Base-by-base conservation (phyloP, 2,113 vertebrate genomes). In the Poicephalus gulielmi region DNA sequence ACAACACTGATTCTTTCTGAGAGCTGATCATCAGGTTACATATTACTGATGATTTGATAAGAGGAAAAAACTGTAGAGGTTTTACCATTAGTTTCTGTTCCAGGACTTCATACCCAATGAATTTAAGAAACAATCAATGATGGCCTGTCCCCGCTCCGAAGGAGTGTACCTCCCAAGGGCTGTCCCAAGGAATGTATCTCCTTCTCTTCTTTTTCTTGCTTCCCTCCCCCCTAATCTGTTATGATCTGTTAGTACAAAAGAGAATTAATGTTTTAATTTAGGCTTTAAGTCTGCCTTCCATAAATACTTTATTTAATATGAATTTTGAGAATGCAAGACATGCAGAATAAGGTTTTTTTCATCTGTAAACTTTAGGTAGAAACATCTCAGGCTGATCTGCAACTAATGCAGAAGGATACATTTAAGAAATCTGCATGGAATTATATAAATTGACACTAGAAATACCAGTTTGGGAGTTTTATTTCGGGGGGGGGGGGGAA, bases 251-350 rank as follows among this genome's bases (percentile, higher is more conserved):
- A 78, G 35, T 19, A 57, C 33, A 75, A 64, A 64, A 59, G 16
- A 88, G 37, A 96, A 90, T 81, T 41, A 90, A 84, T 49, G 31
- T 52, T 78, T 77, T 76, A 84, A 82, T 92, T 93, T 84, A 88
- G 31, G 6, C 23, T 80, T 90, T 83, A 47, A 67, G 39, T 6
- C 18, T 93, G 69, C 33, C 44, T 95, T 92, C 78, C 33, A 75
- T 92, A 68, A 93, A 81, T 92, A 86, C 35, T 75, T 86, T 68
- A 86, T 55, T 75, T 43, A 86, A 71, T 81, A 28, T 35, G 55
- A 75, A 86, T 88, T 93, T 75, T 24, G 74, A 39, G 52, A 92
- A 83, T 68, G 46, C 60, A 92, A 60, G 53, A 67, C 77, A 74
- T 44, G 43, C 33, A 60, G 39, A 83, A 55, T 41, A 59, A 60